Percentiles rank a stretch among this genome's conserved stretches.
These are phyloP conservation scores for Chloroceryle inda DNA, from an alignment of 2,797 vertebrate species.

Conservation along the genomic window DNA sequence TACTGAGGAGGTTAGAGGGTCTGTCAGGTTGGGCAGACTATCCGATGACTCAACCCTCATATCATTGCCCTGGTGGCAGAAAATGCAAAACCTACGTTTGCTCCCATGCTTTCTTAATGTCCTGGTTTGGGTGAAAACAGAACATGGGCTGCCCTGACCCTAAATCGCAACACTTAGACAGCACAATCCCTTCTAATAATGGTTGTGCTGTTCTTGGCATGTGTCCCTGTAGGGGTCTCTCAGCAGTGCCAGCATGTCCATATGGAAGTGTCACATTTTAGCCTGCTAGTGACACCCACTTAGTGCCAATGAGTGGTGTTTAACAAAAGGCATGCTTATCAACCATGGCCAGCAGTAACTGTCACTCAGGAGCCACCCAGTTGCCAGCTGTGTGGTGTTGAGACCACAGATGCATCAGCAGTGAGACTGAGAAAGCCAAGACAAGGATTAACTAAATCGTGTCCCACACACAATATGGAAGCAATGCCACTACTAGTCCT, in stretches of 20 bases:
- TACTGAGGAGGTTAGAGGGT: background rate
- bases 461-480: fast-evolving
- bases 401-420: background rate
- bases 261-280: background rate
- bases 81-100: background rate
- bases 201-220: background rate
- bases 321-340: background rate
- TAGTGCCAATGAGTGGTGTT: background rate
- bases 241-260: background rate
- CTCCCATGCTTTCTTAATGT: background rate
- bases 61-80: background rate
- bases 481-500: background rate
- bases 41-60: fast-evolving
- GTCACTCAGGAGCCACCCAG: background rate
- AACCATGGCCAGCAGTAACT: background rate
- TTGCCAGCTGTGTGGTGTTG: background rate
- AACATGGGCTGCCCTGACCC: too few species aligned
- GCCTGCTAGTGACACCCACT: background rate
- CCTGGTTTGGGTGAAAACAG: too few species aligned
- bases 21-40: background rate
- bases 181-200: background rate
- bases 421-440: background rate
- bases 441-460: background rate
- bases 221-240: fast-evolving
- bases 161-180: background rate